Evolutionary conservation across 2,797 vertebrate genomes (phyloP), one percentile per base, ranked within the genome.

Genomic region (Poeciliopsis paucimaculata): DNA sequence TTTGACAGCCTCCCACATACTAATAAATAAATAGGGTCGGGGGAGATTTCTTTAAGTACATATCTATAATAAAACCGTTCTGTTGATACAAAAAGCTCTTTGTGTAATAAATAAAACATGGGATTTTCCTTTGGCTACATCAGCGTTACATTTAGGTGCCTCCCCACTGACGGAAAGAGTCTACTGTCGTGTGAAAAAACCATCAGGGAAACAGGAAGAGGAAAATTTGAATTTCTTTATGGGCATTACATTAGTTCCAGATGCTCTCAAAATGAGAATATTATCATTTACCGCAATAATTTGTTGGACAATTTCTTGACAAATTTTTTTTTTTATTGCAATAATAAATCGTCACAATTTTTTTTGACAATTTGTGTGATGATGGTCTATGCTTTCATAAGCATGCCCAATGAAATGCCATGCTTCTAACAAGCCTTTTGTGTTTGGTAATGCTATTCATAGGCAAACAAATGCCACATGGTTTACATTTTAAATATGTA

Each of bases 1-100:
- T 86, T 81, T 91, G 91, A 95, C 92, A 93, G 87, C 66, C 81
- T 89, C 86, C 86, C 90, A 81, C 89, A 76, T 80, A 90, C 81
- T 81, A 87, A 77, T 88, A 87, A 90, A 83, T 26, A 31, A 77
- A 82, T 26, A 34, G 81, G 79, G 78, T 73, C 0, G 2, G 64
- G 36, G 64, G 39, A 5, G 20, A 11, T 26, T 4, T 68, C 26
- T 71, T 70, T 43, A 70, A 13, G 41, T 70, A 70, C 26, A 45
- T 1, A 45, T 1, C 41, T 70, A 70, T n/a, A 70, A n/a, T 43
- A n/a, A 45, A 43, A 70, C 2, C 9, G 20, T 31, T 31, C 51
- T 53, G 51, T 53, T 53, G 6, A 51, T 53, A 26, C 57, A 28
- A 49, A 70, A 74, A 46, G 31, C 78, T 57, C 9, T 45, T 70